These are phyloP conservation scores for Perca flavescens DNA, from an alignment of 2,113 vertebrate genomes.

Conservation along the genomic window DNA sequence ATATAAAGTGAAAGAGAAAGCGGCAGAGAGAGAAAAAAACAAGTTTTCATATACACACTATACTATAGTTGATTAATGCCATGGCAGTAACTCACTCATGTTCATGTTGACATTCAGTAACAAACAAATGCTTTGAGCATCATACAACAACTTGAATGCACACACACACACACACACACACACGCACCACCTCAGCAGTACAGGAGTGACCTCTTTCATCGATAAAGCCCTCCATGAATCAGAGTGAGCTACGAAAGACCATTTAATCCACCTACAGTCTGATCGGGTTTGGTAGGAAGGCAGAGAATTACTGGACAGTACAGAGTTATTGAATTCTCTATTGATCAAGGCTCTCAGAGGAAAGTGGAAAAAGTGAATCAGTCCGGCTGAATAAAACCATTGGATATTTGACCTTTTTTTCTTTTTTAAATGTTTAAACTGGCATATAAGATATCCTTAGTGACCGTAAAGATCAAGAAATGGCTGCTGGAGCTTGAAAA, in stretches of 20 bases:
- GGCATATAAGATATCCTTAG: slow-evolving; percentile 19
- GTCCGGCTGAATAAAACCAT: neutral
- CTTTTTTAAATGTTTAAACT: slow-evolving; percentile 5
- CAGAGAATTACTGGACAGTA: slow-evolving; percentile 50
- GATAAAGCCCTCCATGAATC: slow-evolving; percentile 60
- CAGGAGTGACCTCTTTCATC: slow-evolving; percentile 27
- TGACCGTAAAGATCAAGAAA: neutral
- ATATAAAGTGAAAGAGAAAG: neutral
- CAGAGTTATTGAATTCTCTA: slow-evolving; percentile 65
- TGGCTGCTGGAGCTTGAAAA: neutral
- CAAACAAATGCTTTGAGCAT: slow-evolving; percentile 6
- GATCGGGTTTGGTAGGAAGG: slow-evolving; percentile 38
- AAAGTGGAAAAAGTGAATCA: slow-evolving; percentile 25
- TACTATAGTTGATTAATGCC: slow-evolving; percentile 7
- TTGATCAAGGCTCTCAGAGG: slow-evolving; percentile 53
- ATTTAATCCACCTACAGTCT: slow-evolving; percentile 48
- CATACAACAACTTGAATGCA: neutral
- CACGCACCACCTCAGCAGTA: slow-evolving; percentile 18
- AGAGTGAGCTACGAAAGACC: slow-evolving; percentile 34
- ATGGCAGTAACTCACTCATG: neutral
- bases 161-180: neutral
- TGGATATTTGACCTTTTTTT: neutral
- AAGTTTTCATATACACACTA: too few species aligned
- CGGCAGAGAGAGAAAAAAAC: neutral
- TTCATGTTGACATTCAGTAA: slow-evolving; percentile 10